phyloP scores from a whole-genome alignment of 2,797 vertebrate genomes.

The Psittacula echo region DNA sequence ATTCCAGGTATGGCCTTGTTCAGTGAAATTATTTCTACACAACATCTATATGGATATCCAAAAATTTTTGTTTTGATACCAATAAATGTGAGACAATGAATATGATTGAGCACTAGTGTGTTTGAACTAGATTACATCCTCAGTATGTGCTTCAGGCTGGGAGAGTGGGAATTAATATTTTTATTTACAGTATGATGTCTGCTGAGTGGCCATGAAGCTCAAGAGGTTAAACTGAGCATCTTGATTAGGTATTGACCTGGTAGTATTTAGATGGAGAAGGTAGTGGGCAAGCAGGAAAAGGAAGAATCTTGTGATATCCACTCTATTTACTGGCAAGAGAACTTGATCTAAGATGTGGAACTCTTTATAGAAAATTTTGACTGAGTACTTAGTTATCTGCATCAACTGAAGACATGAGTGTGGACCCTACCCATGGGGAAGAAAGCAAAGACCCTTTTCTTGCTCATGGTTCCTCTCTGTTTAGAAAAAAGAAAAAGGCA shows the following conservation, averaged over 20 bases:
- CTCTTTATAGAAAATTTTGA: neutral
- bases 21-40: neutral
- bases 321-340: neutral
- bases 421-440: neutral
- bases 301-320: neutral
- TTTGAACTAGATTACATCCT: neutral
- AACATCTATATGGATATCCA: neutral
- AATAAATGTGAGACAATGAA: neutral
- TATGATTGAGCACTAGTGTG: neutral
- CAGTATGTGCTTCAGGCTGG: neutral
- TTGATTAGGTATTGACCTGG: neutral
- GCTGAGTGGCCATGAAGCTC: neutral
- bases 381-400: rapidly evolving
- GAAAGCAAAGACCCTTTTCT: neutral
- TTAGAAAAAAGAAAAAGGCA: neutral
- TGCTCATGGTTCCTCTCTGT: neutral
- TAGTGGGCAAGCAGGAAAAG: neutral
- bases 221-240: neutral
- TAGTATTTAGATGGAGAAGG: neutral
- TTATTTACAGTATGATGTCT: neutral
- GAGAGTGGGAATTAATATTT: neutral
- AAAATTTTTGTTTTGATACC: neutral
- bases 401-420: neutral
- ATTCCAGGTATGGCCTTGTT: neutral
- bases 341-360: neutral